phyloP scores from a whole-genome alignment of 2,113 vertebrate genomes.

The Grantiella picta region DNA sequence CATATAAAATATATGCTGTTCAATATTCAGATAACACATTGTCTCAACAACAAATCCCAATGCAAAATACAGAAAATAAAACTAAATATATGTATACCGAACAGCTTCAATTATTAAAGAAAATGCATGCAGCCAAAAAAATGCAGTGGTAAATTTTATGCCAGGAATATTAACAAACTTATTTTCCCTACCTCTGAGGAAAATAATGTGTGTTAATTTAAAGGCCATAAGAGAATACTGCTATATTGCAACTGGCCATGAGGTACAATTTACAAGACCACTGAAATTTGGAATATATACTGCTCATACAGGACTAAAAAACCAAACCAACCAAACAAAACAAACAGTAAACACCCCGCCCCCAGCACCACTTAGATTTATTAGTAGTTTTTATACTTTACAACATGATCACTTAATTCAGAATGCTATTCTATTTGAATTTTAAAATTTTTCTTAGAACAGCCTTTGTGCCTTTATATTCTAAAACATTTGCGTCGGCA shows the following conservation, averaged over 20 bases:
- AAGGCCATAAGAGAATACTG: not conserved
- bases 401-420: not conserved
- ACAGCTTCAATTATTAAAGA: not conserved
- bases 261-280: constrained; percentile 20
- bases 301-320: not conserved
- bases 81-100: not conserved
- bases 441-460: not conserved
- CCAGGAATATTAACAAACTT: not conserved
- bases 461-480: not conserved
- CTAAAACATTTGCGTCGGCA: not conserved
- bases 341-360: not conserved
- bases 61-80: constrained; percentile 15
- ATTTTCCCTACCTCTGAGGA: not conserved
- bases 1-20: not conserved
- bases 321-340: not conserved
- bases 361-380: not conserved
- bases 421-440: not conserved
- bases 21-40: not conserved
- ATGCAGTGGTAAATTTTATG: not conserved
- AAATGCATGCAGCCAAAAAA: not conserved
- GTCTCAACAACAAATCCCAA: not conserved
- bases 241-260: not conserved
- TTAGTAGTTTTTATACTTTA: not conserved
- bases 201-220: constrained; percentile 39
- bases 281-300: not conserved